Conservation (phyloP, 1,140 invertebrate genomes). For the Pseudomyrmex cubaensis region DNA sequence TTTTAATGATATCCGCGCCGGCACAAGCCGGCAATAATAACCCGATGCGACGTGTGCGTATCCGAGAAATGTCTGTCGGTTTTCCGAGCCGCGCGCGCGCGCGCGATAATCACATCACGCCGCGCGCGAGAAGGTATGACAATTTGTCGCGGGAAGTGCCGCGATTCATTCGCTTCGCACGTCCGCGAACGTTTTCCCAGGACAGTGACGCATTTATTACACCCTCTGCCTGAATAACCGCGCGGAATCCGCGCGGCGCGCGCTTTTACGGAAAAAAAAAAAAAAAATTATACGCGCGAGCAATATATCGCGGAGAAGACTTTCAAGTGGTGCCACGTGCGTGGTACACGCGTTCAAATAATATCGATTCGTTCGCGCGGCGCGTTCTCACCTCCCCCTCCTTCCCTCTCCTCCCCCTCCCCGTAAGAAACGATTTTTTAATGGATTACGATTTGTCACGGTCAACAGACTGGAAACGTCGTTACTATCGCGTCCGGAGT, state of each 20-base stretch:
- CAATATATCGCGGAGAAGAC: too few relatives aligned
- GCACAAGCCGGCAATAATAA: conserved; percentile 60
- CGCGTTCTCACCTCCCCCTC: background rate
- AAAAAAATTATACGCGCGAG: too few relatives aligned
- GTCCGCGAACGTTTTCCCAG: background rate
- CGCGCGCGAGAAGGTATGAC: conserved; percentile 14
- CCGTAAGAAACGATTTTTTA: conserved; percentile 3
- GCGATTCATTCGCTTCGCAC: conserved; percentile 27
- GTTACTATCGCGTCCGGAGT: background rate
- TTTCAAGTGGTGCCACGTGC: too few relatives aligned
- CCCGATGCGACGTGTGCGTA: conserved; percentile 36
- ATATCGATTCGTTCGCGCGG: background rate
- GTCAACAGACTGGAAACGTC: conserved; percentile 32
- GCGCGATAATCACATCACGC: conserved; percentile 19
- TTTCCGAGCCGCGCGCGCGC: conserved; percentile 6
- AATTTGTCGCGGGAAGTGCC: conserved; percentile 38
- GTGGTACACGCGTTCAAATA: too few relatives aligned
- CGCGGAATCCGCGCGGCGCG: too few relatives aligned
- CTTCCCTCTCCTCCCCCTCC: too few relatives aligned
- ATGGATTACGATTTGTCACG: conserved; percentile 18
- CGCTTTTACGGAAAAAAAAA: too few relatives aligned
- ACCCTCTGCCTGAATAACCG: background rate
- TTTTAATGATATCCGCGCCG: conserved; percentile 56
- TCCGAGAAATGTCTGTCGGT: conserved; percentile 35
- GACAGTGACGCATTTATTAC: conserved; percentile 24